Evolutionary conservation across 2,888 invertebrate genomes (phyloP).

Genomic region (Nomada goodeniana): DNA sequence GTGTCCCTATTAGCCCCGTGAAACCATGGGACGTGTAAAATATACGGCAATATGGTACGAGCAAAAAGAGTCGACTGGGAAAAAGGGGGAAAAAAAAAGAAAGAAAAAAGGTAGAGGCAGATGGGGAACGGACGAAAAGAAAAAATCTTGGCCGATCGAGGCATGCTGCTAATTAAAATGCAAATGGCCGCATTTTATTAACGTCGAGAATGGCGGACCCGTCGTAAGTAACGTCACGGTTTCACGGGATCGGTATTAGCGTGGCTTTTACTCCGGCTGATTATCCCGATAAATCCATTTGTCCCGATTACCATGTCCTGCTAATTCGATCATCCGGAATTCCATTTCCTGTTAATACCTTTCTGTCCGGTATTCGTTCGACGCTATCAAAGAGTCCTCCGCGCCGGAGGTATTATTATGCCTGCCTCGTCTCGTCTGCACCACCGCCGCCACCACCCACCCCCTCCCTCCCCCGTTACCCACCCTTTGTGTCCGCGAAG

Average conservation of each 20-base stretch:
- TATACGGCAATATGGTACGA: neutral
- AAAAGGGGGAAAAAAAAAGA: no score
- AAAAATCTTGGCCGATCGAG: conserved; percentile 20
- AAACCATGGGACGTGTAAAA: conserved; percentile 22
- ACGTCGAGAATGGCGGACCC: conserved; percentile 36
- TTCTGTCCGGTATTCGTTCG: conserved; percentile 37
- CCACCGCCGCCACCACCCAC: no score
- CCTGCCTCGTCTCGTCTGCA: conserved; percentile 1
- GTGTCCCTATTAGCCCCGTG: conserved; percentile 23
- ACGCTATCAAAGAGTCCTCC: conserved; percentile 52
- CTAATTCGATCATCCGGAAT: conserved; percentile 59
- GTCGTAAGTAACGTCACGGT: conserved; percentile 56
- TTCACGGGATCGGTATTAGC: conserved; percentile 44
- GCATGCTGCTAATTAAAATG: conserved; percentile 53
- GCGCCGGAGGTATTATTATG: conserved; percentile 34
- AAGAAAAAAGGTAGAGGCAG: neutral
- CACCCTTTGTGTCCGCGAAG: conserved; percentile 22
- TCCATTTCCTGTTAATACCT: conserved; percentile 59
- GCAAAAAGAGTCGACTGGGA: neutral
- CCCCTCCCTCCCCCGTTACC: conserved; percentile 12
- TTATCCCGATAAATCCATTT: conserved; percentile 61
- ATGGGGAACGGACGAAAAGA: neutral
- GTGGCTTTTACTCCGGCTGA: conserved; percentile 51
- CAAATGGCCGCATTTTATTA: conserved; percentile 58
- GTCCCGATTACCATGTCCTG: conserved; percentile 59